Evolutionary conservation across 2,888 invertebrate genomes (phyloP).

Genomic region (Lepidochrysops patricia): DNA sequence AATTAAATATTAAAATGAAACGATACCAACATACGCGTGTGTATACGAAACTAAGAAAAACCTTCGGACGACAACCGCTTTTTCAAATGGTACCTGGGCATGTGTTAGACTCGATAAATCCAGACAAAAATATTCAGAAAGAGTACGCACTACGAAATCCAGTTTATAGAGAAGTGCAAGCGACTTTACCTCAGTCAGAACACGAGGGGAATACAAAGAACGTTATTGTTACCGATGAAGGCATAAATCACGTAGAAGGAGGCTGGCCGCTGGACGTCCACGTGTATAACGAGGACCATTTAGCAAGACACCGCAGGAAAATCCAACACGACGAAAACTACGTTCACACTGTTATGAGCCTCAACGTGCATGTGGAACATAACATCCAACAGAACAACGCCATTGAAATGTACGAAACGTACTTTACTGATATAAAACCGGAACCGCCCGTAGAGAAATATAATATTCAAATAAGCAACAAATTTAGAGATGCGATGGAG

Average conservation of each 20-base stretch:
- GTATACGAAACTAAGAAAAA: conserved; percentile 63
- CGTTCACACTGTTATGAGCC: conserved; percentile 75
- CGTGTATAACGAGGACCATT: conserved; percentile 79
- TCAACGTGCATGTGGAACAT: conserved; percentile 76
- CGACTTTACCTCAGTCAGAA: conserved; percentile 54
- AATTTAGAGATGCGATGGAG: conserved; percentile 77
- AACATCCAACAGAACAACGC: conserved; percentile 85
- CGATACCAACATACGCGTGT: conserved; percentile 44
- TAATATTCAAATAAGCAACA: conserved; percentile 76
- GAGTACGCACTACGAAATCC: conserved; percentile 69
- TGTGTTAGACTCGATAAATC: conserved; percentile 51
- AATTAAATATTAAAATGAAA: conserved; percentile 34
- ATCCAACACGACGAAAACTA: conserved; percentile 86
- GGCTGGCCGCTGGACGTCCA: conserved; percentile 89
- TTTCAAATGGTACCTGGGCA: conserved; percentile 60
- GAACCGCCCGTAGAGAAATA: conserved; percentile 72
- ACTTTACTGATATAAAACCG: conserved; percentile 74
- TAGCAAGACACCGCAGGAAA: conserved; percentile 82
- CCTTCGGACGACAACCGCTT: conserved; percentile 66
- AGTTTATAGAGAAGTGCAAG: conserved; percentile 63
- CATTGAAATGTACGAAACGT: conserved; percentile 85
- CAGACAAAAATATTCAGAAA: conserved; percentile 50
- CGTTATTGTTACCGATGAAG: conserved; percentile 72
- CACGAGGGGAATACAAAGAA: conserved; percentile 77
- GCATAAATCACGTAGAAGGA: conserved; percentile 84